Evolutionary conservation across 2,888 invertebrate genomes (phyloP), one percentile per base, ranked within the genome.

Genomic region (Cremastobaeus sp.): DNA sequence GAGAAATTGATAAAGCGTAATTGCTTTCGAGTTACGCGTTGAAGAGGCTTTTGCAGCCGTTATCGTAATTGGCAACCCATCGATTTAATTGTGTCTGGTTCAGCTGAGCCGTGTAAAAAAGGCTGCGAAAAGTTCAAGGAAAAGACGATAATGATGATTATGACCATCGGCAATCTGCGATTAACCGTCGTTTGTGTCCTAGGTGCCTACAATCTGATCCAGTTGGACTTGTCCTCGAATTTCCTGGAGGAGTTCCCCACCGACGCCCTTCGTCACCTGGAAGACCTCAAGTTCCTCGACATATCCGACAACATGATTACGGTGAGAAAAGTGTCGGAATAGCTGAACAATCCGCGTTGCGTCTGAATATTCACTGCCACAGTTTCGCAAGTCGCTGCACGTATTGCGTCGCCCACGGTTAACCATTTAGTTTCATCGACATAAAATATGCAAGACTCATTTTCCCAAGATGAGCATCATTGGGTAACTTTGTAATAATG

Each of bases 231-330:
- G 18, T 95, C 96, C 0, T 93, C 94, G 82, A 97, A 97, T 89
- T 95, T 95, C 85, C 92, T 97, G 59, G 89, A 90, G 0, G 94
- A 94, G 84, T 94, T 96, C 83, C 96, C 96, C 2, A 91, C 92
- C 0, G 92, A 94, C 6, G 93, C 95, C 0, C 85, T 96, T 39
- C 92, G 93, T 82, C 90, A 92, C 20, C 91, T 96, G 78, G 88
- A 89, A 15, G 91, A 91, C 59, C 88, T 97, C 15, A 92, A 92
- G 83, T 92, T 92, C 74, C 89, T 96, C 72, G 95, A 95, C 87
- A 89, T 96, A 30, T 95, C 95, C 9, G 94, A 95, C 76, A 96
- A 96, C 88, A 91, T 95, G 89, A 93, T 96, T 70, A 92, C 92
- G 89, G 95, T 95, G 86, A 84, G 81, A 8, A 12, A 14, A 32